Percentiles rank a stretch among this genome's conserved stretches.
Evolutionary conservation across 2,113 vertebrate species (phyloP).

Genomic region (Suncus etruscus): DNA sequence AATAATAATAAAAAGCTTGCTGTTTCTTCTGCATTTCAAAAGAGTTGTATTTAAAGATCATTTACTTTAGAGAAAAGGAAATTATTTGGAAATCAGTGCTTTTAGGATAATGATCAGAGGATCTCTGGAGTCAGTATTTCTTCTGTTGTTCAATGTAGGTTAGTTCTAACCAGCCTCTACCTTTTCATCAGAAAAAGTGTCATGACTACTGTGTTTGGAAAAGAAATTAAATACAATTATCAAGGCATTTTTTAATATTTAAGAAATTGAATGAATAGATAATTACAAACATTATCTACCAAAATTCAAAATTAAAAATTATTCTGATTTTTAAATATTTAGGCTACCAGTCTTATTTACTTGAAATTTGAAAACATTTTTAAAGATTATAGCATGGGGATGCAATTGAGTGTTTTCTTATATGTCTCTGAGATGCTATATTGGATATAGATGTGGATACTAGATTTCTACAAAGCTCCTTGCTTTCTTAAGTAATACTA

Average conservation of each 20-base stretch:
- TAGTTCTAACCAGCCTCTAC: background rate
- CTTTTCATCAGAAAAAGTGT: background rate
- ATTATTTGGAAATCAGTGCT: background rate
- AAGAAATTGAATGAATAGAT: background rate
- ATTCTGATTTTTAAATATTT: background rate
- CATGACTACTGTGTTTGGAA: background rate
- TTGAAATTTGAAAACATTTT: background rate
- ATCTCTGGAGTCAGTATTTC: too few species aligned
- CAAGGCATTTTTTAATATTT: background rate
- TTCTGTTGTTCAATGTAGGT: background rate
- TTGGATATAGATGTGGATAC: background rate
- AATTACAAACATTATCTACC: background rate
- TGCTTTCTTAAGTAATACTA: background rate
- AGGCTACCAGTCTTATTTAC: background rate
- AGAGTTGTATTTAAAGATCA: background rate
- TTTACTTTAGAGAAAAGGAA: too few species aligned
- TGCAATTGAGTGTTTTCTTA: background rate
- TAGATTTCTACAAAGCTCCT: background rate
- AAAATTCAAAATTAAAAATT: background rate
- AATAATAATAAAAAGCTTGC: background rate
- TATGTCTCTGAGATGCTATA: background rate
- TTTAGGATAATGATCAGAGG: background rate
- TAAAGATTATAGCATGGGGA: background rate
- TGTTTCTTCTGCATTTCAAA: background rate
- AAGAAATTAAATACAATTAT: background rate